Percentiles rank a stretch among this genome's conserved stretches.
Conservation (phyloP, 1,140 invertebrate genomes). For the Calephelis nemesis region DNA sequence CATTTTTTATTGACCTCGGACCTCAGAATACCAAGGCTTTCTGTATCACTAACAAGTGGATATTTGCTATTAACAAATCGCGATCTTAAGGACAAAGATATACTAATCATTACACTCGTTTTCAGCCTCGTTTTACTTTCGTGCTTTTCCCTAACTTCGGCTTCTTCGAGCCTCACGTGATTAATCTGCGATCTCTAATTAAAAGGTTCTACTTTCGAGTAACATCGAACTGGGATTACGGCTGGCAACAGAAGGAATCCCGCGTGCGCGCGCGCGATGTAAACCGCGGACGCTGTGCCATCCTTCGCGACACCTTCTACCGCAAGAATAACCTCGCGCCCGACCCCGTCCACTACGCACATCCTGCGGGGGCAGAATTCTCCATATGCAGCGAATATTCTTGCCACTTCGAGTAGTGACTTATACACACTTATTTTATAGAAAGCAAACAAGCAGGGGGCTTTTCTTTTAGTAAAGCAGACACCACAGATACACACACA, state of each 20-base stretch:
- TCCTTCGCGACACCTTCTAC: conserved; percentile 66
- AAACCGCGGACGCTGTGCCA: conserved; percentile 57
- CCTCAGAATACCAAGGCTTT: too few relatives aligned
- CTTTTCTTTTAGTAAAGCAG: not conserved
- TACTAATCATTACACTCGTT: too few relatives aligned
- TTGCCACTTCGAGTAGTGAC: conserved; percentile 43
- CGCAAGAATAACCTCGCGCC: conserved; percentile 60
- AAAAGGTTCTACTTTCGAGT: conserved; percentile 55
- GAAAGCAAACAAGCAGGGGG: too few relatives aligned
- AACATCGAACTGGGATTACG: conserved; percentile 65
- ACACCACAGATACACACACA: not conserved
- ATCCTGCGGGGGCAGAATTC: conserved; percentile 50
- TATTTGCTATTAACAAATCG: too few relatives aligned
- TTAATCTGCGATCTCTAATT: too few relatives aligned
- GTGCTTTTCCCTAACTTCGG: too few relatives aligned
- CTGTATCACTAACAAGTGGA: too few relatives aligned
- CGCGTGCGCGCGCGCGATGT: conserved; percentile 44
- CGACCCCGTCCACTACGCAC: conserved; percentile 58
- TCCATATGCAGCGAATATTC: conserved; percentile 66
- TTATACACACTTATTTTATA: too few relatives aligned
- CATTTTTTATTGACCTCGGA: too few relatives aligned
- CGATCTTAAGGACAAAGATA: too few relatives aligned
- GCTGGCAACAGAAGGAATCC: conserved; percentile 63
- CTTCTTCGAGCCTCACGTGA: too few relatives aligned
- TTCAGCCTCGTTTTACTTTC: too few relatives aligned